These are phyloP conservation scores for Drosophila setifemur DNA, from an alignment of 1,140 invertebrate genomes.

Conservation along the genomic window DNA sequence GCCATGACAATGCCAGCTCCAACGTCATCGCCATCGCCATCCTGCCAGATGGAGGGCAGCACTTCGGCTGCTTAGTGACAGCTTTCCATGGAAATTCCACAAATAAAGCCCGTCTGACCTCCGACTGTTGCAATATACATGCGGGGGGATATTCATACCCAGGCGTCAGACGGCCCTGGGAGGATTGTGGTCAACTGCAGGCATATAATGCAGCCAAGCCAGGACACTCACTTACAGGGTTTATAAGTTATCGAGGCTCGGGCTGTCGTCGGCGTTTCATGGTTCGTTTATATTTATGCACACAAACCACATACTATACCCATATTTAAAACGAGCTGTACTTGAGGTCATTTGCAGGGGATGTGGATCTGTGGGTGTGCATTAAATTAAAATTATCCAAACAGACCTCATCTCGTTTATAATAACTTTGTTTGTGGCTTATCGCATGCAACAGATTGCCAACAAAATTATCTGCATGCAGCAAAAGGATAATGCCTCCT, in stretches of 20 bases:
- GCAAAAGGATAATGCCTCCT: constrained; percentile 31
- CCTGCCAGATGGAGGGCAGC: no score
- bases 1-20: constrained; percentile 5
- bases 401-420: constrained; percentile 6
- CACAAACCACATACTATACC: background rate
- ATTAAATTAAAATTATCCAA: constrained; percentile 23
- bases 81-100: background rate
- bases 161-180: constrained; percentile 1
- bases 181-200: constrained; percentile 30
- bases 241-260: constrained; percentile 47
- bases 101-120: background rate
- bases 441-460: constrained; percentile 63
- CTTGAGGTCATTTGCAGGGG: constrained; percentile 10
- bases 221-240: no score
- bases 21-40: background rate
- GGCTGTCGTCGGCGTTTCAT: constrained; percentile 33
- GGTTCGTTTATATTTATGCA: constrained; percentile 30
- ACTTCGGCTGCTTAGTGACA: background rate
- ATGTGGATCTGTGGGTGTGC: background rate
- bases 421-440: constrained; percentile 37
- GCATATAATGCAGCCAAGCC: constrained; percentile 1
- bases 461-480: constrained; percentile 45
- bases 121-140: constrained; percentile 19
- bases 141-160: constrained; percentile 3
- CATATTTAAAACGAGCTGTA: constrained; percentile 11